Conservation (phyloP, 2,113 vertebrate species). For the Peromyscus maniculatus region DNA sequence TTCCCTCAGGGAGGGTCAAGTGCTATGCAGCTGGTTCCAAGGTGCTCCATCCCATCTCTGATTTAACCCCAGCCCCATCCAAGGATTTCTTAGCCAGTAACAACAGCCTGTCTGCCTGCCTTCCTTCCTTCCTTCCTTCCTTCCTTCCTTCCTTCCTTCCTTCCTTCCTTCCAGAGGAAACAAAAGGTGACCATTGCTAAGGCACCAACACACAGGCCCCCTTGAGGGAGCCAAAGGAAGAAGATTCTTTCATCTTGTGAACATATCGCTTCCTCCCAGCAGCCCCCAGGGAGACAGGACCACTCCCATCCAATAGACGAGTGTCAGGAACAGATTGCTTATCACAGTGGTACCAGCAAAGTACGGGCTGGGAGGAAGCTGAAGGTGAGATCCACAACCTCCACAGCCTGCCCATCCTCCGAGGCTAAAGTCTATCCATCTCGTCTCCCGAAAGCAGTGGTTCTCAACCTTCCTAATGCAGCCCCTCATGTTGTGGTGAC, state of each 20-base stretch:
- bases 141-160: background rate
- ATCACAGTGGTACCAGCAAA: background rate
- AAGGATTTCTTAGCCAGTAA: background rate
- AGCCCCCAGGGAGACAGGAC: background rate
- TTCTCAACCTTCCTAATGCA: background rate
- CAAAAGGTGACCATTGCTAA: background rate
- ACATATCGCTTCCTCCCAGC: background rate
- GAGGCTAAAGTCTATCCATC: background rate
- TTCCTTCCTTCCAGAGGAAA: background rate
- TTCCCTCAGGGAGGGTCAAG: background rate
- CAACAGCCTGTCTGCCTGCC: background rate
- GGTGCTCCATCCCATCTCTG: background rate
- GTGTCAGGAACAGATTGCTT: background rate
- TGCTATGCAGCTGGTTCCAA: background rate
- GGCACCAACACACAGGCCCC: background rate
- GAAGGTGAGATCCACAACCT: conserved; percentile 36
- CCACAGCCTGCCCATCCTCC: background rate
- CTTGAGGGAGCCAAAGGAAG: background rate
- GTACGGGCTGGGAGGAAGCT: background rate
- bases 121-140: fast-evolving
- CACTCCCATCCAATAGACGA: background rate
- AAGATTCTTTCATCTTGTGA: fast-evolving
- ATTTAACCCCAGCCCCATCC: background rate
- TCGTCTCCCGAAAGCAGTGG: background rate
- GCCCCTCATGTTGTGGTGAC: background rate